Percentiles rank a stretch among this genome's conserved stretches.
Evolutionary conservation across 2,888 invertebrate species (phyloP).

Genomic region (Acanthococcus lagerstroemiae): DNA sequence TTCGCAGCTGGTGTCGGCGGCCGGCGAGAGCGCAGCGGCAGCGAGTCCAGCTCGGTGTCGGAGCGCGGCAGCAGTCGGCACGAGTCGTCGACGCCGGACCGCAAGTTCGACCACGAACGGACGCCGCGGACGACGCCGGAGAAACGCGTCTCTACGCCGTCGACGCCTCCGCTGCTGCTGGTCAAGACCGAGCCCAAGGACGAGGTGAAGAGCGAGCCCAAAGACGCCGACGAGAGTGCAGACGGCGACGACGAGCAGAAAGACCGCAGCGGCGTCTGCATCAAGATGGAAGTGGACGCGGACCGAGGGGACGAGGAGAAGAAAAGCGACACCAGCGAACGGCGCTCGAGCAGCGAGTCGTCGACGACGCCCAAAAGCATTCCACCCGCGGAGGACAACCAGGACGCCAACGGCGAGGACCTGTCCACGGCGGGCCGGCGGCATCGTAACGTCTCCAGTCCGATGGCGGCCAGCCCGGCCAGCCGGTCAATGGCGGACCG

Average conservation of each 20-base stretch:
- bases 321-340: constrained; percentile 4
- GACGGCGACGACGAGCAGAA: constrained; percentile 47
- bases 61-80: constrained; percentile 69
- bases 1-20: constrained; percentile 43
- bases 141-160: constrained; percentile 52
- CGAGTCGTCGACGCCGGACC: constrained; percentile 71
- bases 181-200: constrained; percentile 41
- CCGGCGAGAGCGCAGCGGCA: constrained; percentile 68
- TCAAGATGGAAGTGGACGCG: constrained; percentile 9
- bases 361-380: constrained; percentile 40
- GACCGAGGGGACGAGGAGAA: constrained; percentile 3
- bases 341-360: constrained; percentile 28
- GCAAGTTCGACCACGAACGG: constrained; percentile 49
- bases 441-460: background rate
- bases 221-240: constrained; percentile 34
- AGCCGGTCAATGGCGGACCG: constrained; percentile 6
- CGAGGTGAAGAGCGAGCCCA: constrained; percentile 32
- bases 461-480: constrained; percentile 35
- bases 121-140: constrained; percentile 60
- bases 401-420: constrained; percentile 25
- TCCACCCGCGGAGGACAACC: constrained; percentile 31
- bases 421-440: background rate
- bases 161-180: constrained; percentile 42
- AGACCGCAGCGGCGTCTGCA: background rate
- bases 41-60: constrained; percentile 79